Evolutionary conservation across 2,888 invertebrate species (phyloP).

Genomic region (Thecocarcelia acutangulata): DNA sequence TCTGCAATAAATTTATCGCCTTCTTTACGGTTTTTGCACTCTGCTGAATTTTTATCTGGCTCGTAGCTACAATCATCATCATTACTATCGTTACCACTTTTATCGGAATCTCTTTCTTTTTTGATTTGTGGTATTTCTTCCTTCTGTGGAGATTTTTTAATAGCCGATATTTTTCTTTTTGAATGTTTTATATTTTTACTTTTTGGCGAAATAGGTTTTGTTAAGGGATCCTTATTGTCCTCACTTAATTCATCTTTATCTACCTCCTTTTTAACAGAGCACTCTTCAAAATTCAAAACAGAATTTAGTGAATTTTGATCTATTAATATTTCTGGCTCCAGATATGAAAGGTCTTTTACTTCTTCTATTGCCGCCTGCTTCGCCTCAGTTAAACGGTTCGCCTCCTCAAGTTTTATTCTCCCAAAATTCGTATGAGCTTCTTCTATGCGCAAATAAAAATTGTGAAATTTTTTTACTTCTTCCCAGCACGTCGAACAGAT

Average conservation of each 20-base stretch:
- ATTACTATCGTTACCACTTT: constrained; percentile 66
- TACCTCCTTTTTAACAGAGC: not conserved
- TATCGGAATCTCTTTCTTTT: constrained; percentile 43
- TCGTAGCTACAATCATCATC: constrained; percentile 70
- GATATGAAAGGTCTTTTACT: constrained; percentile 6
- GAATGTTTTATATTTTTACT: not conserved
- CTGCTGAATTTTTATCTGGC: constrained; percentile 68
- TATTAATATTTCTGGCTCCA: constrained; percentile 40
- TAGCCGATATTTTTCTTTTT: not conserved
- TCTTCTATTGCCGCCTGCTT: constrained; percentile 10
- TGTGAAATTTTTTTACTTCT: constrained; percentile 73
- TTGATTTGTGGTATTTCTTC: constrained; percentile 29
- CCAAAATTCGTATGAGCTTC: constrained; percentile 72
- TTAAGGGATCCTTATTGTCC: constrained; percentile 37
- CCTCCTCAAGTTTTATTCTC: constrained; percentile 68
- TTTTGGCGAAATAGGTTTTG: constrained; percentile 5
- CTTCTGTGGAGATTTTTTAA: constrained; percentile 39
- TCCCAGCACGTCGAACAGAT: constrained; percentile 75
- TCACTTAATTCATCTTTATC: not conserved
- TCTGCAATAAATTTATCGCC: constrained; percentile 74
- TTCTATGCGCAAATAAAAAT: constrained; percentile 73
- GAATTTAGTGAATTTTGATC: not conserved
- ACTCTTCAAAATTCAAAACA: constrained; percentile 13
- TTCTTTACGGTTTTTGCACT: constrained; percentile 74
- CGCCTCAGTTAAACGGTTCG: not conserved